Evolutionary conservation across 2,113 vertebrate species (phyloP), one percentile per base, ranked within the genome.

Genomic region (Grantiella picta): DNA sequence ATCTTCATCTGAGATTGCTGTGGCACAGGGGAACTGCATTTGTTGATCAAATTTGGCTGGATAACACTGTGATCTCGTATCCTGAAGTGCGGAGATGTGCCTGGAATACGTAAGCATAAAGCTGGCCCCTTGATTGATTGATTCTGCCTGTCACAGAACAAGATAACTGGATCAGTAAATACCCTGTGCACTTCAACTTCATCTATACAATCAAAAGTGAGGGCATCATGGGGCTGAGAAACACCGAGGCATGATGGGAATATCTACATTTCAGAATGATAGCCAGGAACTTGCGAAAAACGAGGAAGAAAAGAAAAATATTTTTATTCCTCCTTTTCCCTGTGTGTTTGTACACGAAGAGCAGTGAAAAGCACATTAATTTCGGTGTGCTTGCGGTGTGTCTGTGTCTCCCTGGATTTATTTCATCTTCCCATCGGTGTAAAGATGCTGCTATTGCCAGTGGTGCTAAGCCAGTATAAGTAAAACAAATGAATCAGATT

Each of bases 31-130:
- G 98, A 98, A 98, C 98, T 98, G 98, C 98, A 98, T 99, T 99
- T 98, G 98, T 99, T 99, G 99, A 99, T 99, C 99, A 99, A 99
- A 99, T 99, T 99, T 99, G 98, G 98, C 98, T 96, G 98, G 98
- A 98, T 98, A 98, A 98, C 98, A 98, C 98, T 97, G 98, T 98
- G 97, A 98, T 98, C 98, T 98, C 97, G 98, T 98, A 98, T 98
- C 98, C 98, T 97, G 98, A 98, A 98, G 98, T 98, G 97, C 92
- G 90, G 97, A 97, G 98, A 98, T 98, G 98, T 98, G 98, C 97
- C 97, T 98, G 98, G 98, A 99, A 99, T 98, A 98, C 98, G 97
- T 95, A 98, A 98, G 98, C 92, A 94, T 96, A 96, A 96, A 98
- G 97, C 98, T 96, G 89, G 90, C 95, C 98, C 97, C 97, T 98